A percentile compares a stretch with the other conserved stretches of the same genome.
These are phyloP conservation scores for Hydropsyche betteni DNA, from an alignment of 2,888 invertebrate species.

Conservation along the genomic window DNA sequence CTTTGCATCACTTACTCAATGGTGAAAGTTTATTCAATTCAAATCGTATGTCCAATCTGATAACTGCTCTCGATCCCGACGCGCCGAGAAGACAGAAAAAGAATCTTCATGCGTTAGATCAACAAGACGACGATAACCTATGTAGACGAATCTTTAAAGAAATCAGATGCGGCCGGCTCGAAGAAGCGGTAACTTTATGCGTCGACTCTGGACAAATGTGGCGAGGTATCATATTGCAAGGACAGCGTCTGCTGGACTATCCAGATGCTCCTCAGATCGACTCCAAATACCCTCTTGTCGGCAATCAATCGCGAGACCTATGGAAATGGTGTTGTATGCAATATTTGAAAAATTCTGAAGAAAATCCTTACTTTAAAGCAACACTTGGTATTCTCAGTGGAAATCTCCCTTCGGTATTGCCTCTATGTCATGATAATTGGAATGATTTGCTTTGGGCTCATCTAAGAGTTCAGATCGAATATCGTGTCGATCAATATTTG, in stretches of 20 bases:
- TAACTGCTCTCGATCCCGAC: conserved; percentile 87
- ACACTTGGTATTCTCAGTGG: conserved; percentile 85
- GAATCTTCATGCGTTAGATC: conserved; percentile 85
- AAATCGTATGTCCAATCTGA: conserved; percentile 60
- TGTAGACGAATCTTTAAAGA: conserved; percentile 73
- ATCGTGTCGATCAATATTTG: conserved; percentile 77
- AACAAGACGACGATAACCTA: conserved; percentile 74
- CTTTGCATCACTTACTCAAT: conserved; percentile 78
- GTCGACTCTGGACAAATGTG: conserved; percentile 89
- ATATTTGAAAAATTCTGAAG: conserved; percentile 67
- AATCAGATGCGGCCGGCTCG: conserved; percentile 86
- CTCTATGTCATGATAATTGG: conserved; percentile 82
- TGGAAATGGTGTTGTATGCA: conserved; percentile 81
- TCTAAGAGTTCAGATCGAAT: conserved; percentile 82
- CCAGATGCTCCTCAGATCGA: conserved; percentile 72
- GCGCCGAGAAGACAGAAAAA: conserved; percentile 82
- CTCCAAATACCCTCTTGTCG: conserved; percentile 71
- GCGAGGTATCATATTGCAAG: conserved; percentile 90
- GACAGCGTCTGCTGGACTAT: conserved; percentile 90
- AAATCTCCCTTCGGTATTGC: conserved; percentile 78
- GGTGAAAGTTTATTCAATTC: conserved; percentile 64
- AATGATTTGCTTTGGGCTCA: conserved; percentile 92
- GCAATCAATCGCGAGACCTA: conserved; percentile 82
- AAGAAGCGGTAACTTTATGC: conserved; percentile 85
- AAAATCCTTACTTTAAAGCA: conserved; percentile 69